Evolutionary conservation across 2,113 vertebrate species (phyloP).

Genomic region (cattle (Bos taurus)): DNA sequence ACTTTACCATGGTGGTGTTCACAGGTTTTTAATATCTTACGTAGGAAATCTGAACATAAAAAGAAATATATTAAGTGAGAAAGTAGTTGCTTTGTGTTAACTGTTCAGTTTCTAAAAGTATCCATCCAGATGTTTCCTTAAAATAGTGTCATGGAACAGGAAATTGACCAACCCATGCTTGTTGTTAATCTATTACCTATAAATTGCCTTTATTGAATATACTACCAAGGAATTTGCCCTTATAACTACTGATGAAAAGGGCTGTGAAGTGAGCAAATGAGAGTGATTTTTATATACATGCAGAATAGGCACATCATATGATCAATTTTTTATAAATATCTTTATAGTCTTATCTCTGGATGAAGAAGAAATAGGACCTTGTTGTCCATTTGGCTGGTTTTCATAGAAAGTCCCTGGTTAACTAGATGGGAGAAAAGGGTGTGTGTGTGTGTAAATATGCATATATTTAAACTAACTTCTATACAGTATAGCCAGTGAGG

Average conservation of each 20-base stretch:
- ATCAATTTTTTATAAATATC: not conserved
- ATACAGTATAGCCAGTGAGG: not conserved
- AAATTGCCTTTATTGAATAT: not conserved
- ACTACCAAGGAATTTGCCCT: not conserved
- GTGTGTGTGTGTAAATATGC: not conserved
- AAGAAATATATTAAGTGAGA: not conserved
- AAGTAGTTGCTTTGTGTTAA: not conserved
- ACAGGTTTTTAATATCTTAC: not conserved
- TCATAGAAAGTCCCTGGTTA: slow-evolving; percentile 6
- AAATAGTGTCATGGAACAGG: not conserved
- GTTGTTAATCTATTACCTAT: not conserved
- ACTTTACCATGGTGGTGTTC: not conserved
- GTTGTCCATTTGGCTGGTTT: not conserved
- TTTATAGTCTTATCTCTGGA: not conserved
- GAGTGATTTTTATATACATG: not conserved
- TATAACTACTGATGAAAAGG: not conserved
- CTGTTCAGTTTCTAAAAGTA: not conserved
- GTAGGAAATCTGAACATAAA: not conserved
- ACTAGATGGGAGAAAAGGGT: not conserved
- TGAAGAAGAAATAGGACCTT: not conserved
- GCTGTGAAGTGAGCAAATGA: not conserved
- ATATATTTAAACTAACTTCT: not conserved
- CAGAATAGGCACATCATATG: not conserved
- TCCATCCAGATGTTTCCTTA: not conserved
- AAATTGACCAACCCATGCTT: not conserved